Evolutionary conservation across 2,888 invertebrate species (phyloP).

Genomic region (Amblyjoppa fuscipennis): DNA sequence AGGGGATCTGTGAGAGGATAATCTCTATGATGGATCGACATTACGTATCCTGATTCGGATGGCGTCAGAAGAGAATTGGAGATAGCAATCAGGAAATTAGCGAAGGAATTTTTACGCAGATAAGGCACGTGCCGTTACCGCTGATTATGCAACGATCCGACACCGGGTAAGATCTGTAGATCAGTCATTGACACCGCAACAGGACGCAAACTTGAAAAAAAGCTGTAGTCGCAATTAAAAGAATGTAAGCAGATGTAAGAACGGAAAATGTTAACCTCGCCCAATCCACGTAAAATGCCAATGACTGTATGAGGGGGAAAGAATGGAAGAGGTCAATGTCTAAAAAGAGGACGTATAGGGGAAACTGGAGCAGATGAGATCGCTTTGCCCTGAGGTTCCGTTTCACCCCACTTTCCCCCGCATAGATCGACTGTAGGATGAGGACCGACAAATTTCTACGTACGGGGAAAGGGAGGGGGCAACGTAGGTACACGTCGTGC

Average conservation of each 20-base stretch:
- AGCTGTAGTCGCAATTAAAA: background rate
- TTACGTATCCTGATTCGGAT: slow-evolving; percentile 11
- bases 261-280: background rate
- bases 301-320: background rate
- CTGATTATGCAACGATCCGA: slow-evolving; percentile 22
- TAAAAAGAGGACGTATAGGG: background rate
- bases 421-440: background rate
- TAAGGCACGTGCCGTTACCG: slow-evolving; percentile 49
- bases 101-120: slow-evolving; percentile 46
- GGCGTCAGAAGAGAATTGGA: slow-evolving; percentile 25
- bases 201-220: background rate
- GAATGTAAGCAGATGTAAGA: background rate
- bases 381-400: background rate
- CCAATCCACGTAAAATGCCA: background rate
- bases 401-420: background rate
- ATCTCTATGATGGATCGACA: slow-evolving; percentile 41
- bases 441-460: background rate
- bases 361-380: background rate
- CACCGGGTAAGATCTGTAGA: background rate
- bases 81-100: slow-evolving; percentile 58
- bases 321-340: background rate
- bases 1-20: slow-evolving; percentile 2
- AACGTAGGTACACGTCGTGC: background rate
- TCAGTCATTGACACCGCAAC: slow-evolving; percentile 22
- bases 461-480: background rate